Conservation (phyloP, 2,113 vertebrate genomes). For the Coptodon bakossiorum region DNA sequence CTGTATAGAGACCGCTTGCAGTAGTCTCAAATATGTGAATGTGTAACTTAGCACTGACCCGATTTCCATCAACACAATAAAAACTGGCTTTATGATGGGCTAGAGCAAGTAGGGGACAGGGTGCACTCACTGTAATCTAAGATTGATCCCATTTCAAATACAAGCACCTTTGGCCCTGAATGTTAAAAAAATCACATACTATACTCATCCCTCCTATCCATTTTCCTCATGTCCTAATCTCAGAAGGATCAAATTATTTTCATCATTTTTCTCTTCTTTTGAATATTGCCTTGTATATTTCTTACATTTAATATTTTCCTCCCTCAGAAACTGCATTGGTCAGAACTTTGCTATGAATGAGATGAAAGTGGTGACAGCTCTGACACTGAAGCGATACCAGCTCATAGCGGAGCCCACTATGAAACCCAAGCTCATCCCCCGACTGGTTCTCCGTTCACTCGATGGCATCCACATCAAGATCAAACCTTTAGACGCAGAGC, state of each 20-base stretch:
- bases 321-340: conserved; percentile 86
- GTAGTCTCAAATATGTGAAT: no score
- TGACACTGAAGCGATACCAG: conserved; percentile 75
- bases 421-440: conserved; percentile 46
- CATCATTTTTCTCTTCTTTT: fast-evolving
- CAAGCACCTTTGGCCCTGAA: not conserved
- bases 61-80: no score
- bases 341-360: conserved; percentile 88
- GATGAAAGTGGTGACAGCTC: conserved; percentile 77
- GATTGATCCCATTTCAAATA: not conserved
- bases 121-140: not conserved
- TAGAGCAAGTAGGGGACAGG: fast-evolving
- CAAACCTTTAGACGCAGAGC: conserved; percentile 40
- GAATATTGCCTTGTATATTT: not conserved
- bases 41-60: no score
- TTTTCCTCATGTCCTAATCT: not conserved
- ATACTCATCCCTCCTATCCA: fast-evolving
- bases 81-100: no score
- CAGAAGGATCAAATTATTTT: not conserved
- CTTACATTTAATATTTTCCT: not conserved
- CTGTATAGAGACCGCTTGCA: no score
- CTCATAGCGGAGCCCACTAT: conserved; percentile 62
- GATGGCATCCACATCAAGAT: conserved; percentile 78
- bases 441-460: conserved; percentile 72
- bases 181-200: not conserved